Percentiles rank a stretch among this genome's conserved stretches.
Evolutionary conservation across 2,113 vertebrate species (phyloP).

Genomic region (Asarcornis scutulata): DNA sequence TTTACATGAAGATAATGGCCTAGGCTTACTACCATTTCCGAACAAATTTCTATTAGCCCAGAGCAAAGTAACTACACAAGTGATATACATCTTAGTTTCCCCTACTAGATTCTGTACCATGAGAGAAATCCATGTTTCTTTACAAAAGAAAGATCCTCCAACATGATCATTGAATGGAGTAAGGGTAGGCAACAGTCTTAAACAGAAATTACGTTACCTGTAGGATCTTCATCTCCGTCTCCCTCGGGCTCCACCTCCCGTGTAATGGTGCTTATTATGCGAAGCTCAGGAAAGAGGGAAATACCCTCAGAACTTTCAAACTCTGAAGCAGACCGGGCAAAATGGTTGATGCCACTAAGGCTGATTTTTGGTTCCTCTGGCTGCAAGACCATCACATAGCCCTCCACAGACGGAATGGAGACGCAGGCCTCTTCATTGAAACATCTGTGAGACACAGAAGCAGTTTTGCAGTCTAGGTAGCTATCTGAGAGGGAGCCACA

Average conservation of each 20-base stretch:
- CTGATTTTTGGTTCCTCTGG: slow-evolving; percentile 97
- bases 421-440: slow-evolving; percentile 89
- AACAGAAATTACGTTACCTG: slow-evolving; percentile 74
- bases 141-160: background rate
- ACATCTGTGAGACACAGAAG: slow-evolving; percentile 76
- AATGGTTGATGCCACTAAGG: slow-evolving; percentile 94
- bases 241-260: slow-evolving; percentile 89
- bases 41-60: background rate
- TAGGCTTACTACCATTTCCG: background rate
- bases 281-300: slow-evolving; percentile 92
- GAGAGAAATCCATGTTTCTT: rapidly evolving
- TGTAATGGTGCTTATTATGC: slow-evolving; percentile 96
- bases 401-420: slow-evolving; percentile 84
- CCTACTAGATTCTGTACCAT: background rate
- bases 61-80: background rate
- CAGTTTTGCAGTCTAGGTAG: background rate
- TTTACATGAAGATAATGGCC: background rate
- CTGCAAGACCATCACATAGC: slow-evolving; percentile 94
- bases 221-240: slow-evolving; percentile 91
- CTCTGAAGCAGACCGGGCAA: slow-evolving; percentile 93
- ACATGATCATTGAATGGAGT: rapidly evolving
- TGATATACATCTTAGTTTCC: background rate
- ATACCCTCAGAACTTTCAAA: slow-evolving; percentile 92
- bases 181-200: rapidly evolving
- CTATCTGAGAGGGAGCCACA: background rate